Conservation (phyloP, 92 coral and sea anemone species). For the Bergia sp. region DNA sequence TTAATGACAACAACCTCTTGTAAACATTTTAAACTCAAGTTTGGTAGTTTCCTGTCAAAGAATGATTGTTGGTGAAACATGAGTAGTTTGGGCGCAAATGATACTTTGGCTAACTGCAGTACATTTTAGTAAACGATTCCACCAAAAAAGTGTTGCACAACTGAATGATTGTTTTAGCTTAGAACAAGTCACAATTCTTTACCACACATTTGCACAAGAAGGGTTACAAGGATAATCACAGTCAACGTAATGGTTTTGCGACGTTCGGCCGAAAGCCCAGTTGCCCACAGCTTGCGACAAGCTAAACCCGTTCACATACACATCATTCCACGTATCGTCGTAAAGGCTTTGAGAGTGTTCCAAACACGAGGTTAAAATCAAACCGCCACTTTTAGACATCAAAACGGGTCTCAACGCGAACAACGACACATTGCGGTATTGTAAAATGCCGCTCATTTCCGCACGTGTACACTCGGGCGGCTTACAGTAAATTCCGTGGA, state of each 20-base stretch:
- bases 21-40: no score
- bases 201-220: conserved; percentile 81
- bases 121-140: no score
- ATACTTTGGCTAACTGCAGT: no score
- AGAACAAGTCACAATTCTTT: not conserved
- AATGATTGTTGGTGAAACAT: no score
- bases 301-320: conserved; percentile 74
- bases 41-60: no score
- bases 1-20: no score
- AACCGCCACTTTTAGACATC: conserved; percentile 60
- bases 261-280: conserved; percentile 84
- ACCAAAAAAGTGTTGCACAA: no score
- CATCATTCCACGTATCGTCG: conserved; percentile 83
- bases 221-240: conserved; percentile 85
- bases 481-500: conserved; percentile 85
- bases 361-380: conserved; percentile 86
- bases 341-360: conserved; percentile 93
- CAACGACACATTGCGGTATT: conserved; percentile 73
- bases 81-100: no score
- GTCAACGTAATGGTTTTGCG: conserved; percentile 77
- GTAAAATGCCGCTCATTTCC: conserved; percentile 72
- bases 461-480: conserved; percentile 89
- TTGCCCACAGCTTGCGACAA: conserved; percentile 80
- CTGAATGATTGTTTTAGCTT: not conserved
- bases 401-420: conserved; percentile 86